Base-by-base conservation (phyloP, 2,797 vertebrate genomes). In the Aplochiton taeniatus region DNA sequence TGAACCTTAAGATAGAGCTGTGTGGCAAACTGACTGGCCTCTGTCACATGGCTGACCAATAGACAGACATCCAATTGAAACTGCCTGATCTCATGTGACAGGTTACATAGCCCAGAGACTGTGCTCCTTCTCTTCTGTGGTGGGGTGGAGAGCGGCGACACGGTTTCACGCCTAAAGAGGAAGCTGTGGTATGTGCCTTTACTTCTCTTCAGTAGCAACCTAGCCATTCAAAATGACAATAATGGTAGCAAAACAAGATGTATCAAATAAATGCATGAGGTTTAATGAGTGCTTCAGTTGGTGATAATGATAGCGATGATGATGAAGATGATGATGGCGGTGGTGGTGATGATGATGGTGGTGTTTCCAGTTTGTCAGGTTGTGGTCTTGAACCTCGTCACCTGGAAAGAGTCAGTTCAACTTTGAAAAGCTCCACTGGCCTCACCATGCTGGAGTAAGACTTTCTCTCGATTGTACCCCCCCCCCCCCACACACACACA, bases 361-460 rank as follows among this genome's bases (percentile, higher is more conserved):
- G 8, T 66, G 56, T 70, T 72, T 44, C 10, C 69, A 94, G 82
- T 62, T 75, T 93, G 75, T 87, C 85, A 45, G 85, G 77, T 52
- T 92, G 93, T 48, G 65, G 1, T 56, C 86, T 96, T 68, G 66
- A 69, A 49, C 79, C 71, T n/a, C 61, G 70, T 11, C 72, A 91
- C 68, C 50, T 95, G 56, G 63, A 79, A 46, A 83, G 61, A 56
- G 73, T 98, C 61, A 91, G 80, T 68, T 41, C 8, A 14, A 85
- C 77, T 2, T 79, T 97, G 75, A 83, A 73, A 73, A 64, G 63
- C 3, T 91, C 87, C 19, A 58, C 69, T 31, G 58, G 66, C 11
- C 2, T 93, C 72, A 85, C 80, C 0, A 53, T 88, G 45, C 76
- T 98, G 6, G 92, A 98, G 96, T 98, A 91, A 95, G 94, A 71